Conservation (phyloP, 2,888 invertebrate species). For the Ommatoiulus sabulosus region DNA sequence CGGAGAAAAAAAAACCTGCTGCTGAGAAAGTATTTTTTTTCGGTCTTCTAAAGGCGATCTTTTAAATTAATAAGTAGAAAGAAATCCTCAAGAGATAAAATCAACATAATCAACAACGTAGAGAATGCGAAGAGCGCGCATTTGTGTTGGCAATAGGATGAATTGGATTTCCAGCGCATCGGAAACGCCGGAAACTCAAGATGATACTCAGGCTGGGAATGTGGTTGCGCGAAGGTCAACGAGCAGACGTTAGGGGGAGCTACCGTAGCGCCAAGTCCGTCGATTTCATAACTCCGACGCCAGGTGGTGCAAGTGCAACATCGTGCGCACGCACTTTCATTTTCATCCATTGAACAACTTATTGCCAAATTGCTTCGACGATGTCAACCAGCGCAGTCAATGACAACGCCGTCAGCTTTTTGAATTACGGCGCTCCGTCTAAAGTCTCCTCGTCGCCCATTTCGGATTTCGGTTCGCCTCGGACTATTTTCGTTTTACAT, state of each 20-base stretch:
- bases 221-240: not conserved
- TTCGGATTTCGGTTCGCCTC: constrained; percentile 4
- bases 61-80: constrained; percentile 41
- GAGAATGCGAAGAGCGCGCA: not conserved
- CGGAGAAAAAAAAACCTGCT: constrained; percentile 32
- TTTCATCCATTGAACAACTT: not conserved
- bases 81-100: constrained; percentile 2
- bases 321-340: not conserved
- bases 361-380: not conserved
- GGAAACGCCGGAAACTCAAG: not conserved
- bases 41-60: not conserved
- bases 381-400: no score
- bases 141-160: not conserved
- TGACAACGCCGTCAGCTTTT: not conserved
- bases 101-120: constrained; percentile 32
- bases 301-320: not conserved
- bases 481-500: not conserved
- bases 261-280: not conserved
- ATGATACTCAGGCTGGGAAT: constrained; percentile 3
- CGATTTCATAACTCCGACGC: not conserved
- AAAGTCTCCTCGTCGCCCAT: not conserved
- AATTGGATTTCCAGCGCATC: constrained; percentile 1
- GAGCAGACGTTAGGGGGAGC: not conserved
- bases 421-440: not conserved
- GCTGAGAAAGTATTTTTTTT: not conserved